Conservation (phyloP, 2,113 vertebrate genomes). For the Oryctolagus cuniculus region mOryCun1.1 NC_091453.1:18442001-18442500, state of each 20-base stretch:
- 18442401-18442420: slow-evolving; percentile 34
- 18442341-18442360: slow-evolving; percentile 41
- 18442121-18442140: neutral
- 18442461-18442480: slow-evolving; percentile 6
- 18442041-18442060: neutral
- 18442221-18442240: slow-evolving; percentile 21
- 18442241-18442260: neutral
- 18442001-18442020: neutral
- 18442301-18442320: slow-evolving; percentile 55
- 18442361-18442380: slow-evolving; percentile 33
- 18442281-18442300: slow-evolving; percentile 47
- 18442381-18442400: slow-evolving; percentile 36
- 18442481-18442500: slow-evolving; percentile 57
- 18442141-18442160: neutral
- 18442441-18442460: slow-evolving; percentile 58
- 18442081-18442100: neutral
- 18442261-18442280: slow-evolving; percentile 37
- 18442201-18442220: neutral
- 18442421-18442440: slow-evolving; percentile 41
- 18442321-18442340: slow-evolving; percentile 58
- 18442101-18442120: too few relatives aligned
- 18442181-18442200: neutral
- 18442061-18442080: neutral
- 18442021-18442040: neutral
- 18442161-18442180: neutral